Base-by-base conservation (phyloP, 2,113 vertebrate species). In the Rhinichthys klamathensis region DNA sequence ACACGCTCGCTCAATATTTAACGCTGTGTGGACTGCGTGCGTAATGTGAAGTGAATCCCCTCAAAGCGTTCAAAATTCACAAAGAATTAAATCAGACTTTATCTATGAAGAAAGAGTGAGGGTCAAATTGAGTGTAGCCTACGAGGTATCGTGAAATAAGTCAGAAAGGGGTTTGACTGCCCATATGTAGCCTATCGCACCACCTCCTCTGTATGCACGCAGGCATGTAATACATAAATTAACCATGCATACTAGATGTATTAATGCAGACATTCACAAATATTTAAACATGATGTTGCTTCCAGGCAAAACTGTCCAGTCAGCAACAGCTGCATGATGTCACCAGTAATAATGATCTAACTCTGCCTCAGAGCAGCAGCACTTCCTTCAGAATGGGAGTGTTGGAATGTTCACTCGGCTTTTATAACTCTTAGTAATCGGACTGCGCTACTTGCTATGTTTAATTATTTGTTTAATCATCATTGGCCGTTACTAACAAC, bases 21-120 rank as follows among this genome's bases (percentile, higher is more conserved):
- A 80, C 35, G 65, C 56, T 75, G 82, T 74, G 44, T 80, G 61
- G 76, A 25, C 30, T 54, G 67, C n/a, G 35, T 84, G 82, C 46
- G 73, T 87, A 61, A 87, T 87, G 70, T 65, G 69, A 80, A 80
- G 82, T 65, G 74, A 87, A 87, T 72, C 76, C 74, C 76, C 82
- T 87, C 27, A 70, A 84, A 84, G 67, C 74, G 5, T 51, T 84
- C 75, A 56, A 44, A 84, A 74, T 74, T 84, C 83, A 87, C 67
- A 74, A 63, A 70, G n/a, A 38, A 65, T 87, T 74, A 72, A 56
- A 70, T 87, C 80, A 83, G 51, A 78, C 61, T 21, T 56, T 56
- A 56, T 56, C 54, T 69, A 60, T 79, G 38, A 61, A 32, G 21
- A 21, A 54, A 63, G 54, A 78, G n/a, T 12, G 25, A 78, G 38